phyloP scores from a whole-genome alignment of 2,888 invertebrate species.

The Julus scandinavius region DNA sequence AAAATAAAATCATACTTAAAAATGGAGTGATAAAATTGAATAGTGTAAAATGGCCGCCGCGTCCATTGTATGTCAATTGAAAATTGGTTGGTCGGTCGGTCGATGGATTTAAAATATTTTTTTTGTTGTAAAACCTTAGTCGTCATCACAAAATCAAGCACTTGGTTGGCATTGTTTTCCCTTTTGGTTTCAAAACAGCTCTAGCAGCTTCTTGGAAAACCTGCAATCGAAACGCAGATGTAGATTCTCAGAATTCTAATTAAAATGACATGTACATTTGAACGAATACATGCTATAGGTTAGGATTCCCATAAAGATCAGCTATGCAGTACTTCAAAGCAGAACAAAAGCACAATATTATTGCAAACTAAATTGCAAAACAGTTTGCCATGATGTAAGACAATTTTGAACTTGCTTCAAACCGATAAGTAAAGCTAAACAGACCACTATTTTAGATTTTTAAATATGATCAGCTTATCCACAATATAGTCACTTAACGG shows the following conservation, averaged over 20 bases:
- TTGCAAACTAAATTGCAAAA: too few relatives aligned
- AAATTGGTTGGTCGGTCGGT: background rate
- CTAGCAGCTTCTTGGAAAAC: slow-evolving; percentile 56
- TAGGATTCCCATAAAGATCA: background rate
- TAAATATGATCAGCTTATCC: background rate
- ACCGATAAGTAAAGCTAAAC: too few relatives aligned
- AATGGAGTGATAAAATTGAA: background rate
- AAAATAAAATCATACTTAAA: slow-evolving; percentile 19
- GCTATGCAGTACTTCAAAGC: background rate
- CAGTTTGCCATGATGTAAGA: too few relatives aligned
- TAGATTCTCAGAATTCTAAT: too few relatives aligned
- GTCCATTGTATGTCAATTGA: background rate
- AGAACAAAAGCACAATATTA: too few relatives aligned
- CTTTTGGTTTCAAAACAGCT: slow-evolving; percentile 54
- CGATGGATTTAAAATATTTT: background rate
- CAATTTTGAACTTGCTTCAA: too few relatives aligned
- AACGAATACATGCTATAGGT: too few relatives aligned
- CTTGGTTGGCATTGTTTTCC: background rate
- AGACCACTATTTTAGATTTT: too few relatives aligned
- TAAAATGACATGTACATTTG: too few relatives aligned
- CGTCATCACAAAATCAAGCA: slow-evolving; percentile 47
- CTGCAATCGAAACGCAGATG: slow-evolving; percentile 23
- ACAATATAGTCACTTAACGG: background rate
- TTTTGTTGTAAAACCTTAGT: background rate
- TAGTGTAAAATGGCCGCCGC: background rate